Base-by-base conservation (phyloP, 2,797 vertebrate species). In the Pampus argenteus region DNA sequence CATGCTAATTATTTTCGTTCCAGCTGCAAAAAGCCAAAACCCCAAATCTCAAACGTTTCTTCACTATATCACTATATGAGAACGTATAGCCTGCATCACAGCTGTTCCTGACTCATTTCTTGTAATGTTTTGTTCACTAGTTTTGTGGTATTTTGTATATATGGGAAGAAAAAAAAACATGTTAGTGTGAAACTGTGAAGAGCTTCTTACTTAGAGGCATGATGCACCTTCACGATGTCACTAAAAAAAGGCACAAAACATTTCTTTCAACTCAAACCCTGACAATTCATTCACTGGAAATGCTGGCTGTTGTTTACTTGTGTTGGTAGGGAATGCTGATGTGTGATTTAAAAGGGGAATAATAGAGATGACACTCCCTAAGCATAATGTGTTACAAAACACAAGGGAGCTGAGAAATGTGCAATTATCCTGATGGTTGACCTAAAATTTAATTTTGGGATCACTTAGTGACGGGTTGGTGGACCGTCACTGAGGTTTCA, bases 201-300 rank as follows among this genome's bases (percentile, higher is more conserved):
- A n/a, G n/a, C n/a, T n/a, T n/a, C n/a, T n/a, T n/a, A n/a, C 57
- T 52, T 38, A 38, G 36, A 59, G 66, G 1, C 23, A 26, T 38
- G 29, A 68, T 42, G 52, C 47, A 59, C 59, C 52, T 49, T 49
- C 49, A 73, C 45, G 65, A 28, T 71, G 56, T 66, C 60, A 60
- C 59, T 55, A 29, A 74, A 72, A 72, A 71, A 3, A 65, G 18
- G 67, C 40, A 31, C 23, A 28, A 66, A 59, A 42, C 6, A 14
- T 51, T 40, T 42, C n/a, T 70, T 49, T 42, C 9, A 34, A 31
- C 38, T 6, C 11, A 55, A 25, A 2, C 58, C 50, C 22, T 55
- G 71, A 56, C 71, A 70, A 42, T 49, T 82, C 72, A 71, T 77
- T 82, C 48, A 76, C 17, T 64, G 55, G 66, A 74, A 71, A 3